Evolutionary conservation across 1,140 invertebrate genomes (phyloP).

Genomic region (Bombyx mandarina): DNA sequence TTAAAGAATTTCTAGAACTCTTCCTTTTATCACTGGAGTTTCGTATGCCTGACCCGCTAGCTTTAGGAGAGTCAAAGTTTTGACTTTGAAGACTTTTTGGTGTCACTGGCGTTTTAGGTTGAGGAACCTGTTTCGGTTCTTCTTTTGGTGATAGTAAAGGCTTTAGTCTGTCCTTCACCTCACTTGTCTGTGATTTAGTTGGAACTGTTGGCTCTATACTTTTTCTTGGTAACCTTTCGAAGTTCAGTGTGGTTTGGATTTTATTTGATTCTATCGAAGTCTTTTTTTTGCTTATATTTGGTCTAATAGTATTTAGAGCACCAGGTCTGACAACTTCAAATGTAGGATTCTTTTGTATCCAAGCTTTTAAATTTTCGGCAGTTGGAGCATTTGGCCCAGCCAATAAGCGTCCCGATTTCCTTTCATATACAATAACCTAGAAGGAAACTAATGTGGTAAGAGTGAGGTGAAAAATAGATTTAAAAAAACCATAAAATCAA

Average conservation of each 20-base stretch:
- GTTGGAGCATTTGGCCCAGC: constrained; percentile 84
- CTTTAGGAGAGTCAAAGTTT: constrained; percentile 39
- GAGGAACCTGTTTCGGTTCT: constrained; percentile 23
- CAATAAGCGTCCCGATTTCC: constrained; percentile 81
- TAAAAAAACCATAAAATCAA: too few species aligned
- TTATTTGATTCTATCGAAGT: constrained; percentile 35
- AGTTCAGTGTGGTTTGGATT: constrained; percentile 65
- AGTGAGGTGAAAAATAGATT: too few species aligned
- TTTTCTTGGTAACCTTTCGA: constrained; percentile 52
- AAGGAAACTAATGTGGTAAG: constrained; percentile 14
- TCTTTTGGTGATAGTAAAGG: constrained; percentile 33
- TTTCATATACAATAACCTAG: constrained; percentile 84
- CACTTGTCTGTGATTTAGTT: constrained; percentile 19
- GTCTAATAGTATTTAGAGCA: constrained; percentile 62
- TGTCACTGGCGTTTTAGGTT: constrained; percentile 33
- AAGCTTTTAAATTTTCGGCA: constrained; percentile 81
- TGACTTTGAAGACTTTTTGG: constrained; percentile 20
- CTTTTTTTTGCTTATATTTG: constrained; percentile 40
- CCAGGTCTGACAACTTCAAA: constrained; percentile 85
- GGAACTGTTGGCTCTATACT: constrained; percentile 18
- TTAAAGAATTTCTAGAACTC: constrained; percentile 13
- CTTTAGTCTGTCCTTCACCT: constrained; percentile 34
- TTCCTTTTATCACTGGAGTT: constrained; percentile 19
- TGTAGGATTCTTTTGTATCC: constrained; percentile 89
- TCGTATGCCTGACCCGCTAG: constrained; percentile 26